phyloP scores from a whole-genome alignment of 53 echinoderm and acorn worm genomes.

The Holothuria leucospilota region DNA sequence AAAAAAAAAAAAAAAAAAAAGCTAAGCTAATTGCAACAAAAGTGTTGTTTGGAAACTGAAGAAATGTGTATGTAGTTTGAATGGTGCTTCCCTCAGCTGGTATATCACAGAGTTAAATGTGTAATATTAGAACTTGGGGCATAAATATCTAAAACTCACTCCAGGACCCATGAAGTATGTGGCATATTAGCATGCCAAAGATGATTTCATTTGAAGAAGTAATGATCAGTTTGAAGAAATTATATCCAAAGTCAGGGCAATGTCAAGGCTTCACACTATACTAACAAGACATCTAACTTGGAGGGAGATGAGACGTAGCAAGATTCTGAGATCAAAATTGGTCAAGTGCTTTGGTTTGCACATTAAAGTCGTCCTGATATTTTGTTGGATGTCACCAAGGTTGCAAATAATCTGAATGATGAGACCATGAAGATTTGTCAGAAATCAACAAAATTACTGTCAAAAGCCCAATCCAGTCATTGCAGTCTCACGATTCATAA shows the following conservation, averaged over 20 bases:
- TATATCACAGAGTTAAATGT: constrained; percentile 19
- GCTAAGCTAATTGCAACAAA: not conserved
- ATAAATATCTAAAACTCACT: constrained; percentile 24
- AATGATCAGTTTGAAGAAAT: constrained; percentile 28
- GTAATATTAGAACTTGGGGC: constrained; percentile 46
- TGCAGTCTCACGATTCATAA: constrained; percentile 23
- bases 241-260: not conserved
- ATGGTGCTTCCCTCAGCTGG: constrained; percentile 46
- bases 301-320: not conserved
- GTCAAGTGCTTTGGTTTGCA: not conserved
- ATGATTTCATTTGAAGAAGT: constrained; percentile 55
- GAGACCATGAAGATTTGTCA: constrained; percentile 1
- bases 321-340: constrained; percentile 17
- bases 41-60: constrained; percentile 18
- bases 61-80: constrained; percentile 46
- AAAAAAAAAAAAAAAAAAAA: no score
- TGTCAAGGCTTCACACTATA: not conserved
- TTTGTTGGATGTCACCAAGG: constrained; percentile 22
- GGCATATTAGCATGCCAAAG: constrained; percentile 40
- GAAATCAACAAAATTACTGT: constrained; percentile 31
- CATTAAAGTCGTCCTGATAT: not conserved
- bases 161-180: constrained; percentile 12
- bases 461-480: not conserved
- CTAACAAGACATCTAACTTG: not conserved
- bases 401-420: constrained; percentile 13